Evolutionary conservation across 2,888 invertebrate genomes (phyloP), one percentile per base, ranked within the genome.

Genomic region (Eristalinus sepulchralis): DNA sequence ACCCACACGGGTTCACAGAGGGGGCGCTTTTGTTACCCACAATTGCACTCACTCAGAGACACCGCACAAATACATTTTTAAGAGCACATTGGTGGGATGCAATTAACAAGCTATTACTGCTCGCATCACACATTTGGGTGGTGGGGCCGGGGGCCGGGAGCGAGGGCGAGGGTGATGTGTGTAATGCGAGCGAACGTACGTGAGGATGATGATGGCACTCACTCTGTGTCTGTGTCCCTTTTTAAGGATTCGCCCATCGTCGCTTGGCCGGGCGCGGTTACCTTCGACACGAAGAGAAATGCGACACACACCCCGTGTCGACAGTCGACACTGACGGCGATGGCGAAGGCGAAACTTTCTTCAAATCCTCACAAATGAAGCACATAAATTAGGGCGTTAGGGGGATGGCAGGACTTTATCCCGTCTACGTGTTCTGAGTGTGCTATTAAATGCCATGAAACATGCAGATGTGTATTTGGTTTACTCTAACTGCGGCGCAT

Each of bases 341-440:
- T 3, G 27, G 27, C 27, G 27, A 27, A 27, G 76, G 63, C 27
- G 81, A 77, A 85, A 85, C 72, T 81, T 85, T 81, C 77, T 81
- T 85, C 77, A 85, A 85, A 81, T 81, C 85, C 81, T 81, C 85
- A 81, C 85, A 85, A 85, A 85, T 85, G 85, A 85, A 81, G 81
- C 72, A 85, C 85, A 85, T 85, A 85, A 85, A 85, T 85, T 85
- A 85, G 85, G 60, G 81, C 72, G 81, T 85, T 85, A 68, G 81
- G 76, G 72, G 72, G 57, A 80, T 81, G 84, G 76, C 85, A 85
- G 85, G 81, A 81, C 81, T 77, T 85, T 85, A 85, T 85, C 81
- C 85, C 47, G 77, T 73, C 71, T 85, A 85, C 85, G 85, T 85
- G 85, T 81, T 81, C 77, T 68, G 85, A 47, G 59, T 85, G 63